Base-by-base conservation (phyloP, 2,113 vertebrate genomes). In the Cynopterus brachyotis region DNA sequence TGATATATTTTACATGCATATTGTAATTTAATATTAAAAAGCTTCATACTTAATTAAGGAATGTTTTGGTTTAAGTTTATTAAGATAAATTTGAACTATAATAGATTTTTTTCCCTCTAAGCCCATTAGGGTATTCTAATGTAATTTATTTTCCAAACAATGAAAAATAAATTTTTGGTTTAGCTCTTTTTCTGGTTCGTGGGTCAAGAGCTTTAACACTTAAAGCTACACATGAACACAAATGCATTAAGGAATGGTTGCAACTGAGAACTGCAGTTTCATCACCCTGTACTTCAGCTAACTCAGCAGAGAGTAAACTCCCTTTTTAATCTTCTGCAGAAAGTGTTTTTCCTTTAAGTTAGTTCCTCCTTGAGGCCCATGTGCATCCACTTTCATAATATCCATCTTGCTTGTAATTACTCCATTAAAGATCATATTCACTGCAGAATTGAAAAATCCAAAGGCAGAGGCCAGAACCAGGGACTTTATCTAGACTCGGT, bases 71-170 rank as follows among this genome's bases (percentile, higher is more conserved):
- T 45, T 88, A 91, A 57, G 75, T 90, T 32, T 78, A 94, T 85
- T 89, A 50, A 62, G 79, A 62, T 50, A 64, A 78, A 82, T 62
- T 45, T 9, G 55, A 85, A 78, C 55, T 67, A 17, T 10, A 60
- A 42, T 57, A n/a, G 13, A 47, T 73, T 50, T 76, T 13, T 13
- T 26, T 55, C 9, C 24, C 69, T 62, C 19, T 47, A 78, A 79
- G 55, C 50, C 59, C 24, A 47, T 67, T 69, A 89, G 20, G 9
- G 53, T 42, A 87, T 9, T 55, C 17, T 92, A 69, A 89, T 30
- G 1, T 73, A 81, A 59, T 96, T 91, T 93, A 55, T 89, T 91
- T 94, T 42, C 67, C 28, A 82, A 81, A 85, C n/a, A 89, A 40
- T 42, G n/a, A 35, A 62, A 86, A 82, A 55, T 16, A 30, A 95